A percentile compares a stretch with the other conserved stretches of the same genome.
Evolutionary conservation across 2,113 vertebrate genomes (phyloP).

Genomic region (Sialia sialis): DNA sequence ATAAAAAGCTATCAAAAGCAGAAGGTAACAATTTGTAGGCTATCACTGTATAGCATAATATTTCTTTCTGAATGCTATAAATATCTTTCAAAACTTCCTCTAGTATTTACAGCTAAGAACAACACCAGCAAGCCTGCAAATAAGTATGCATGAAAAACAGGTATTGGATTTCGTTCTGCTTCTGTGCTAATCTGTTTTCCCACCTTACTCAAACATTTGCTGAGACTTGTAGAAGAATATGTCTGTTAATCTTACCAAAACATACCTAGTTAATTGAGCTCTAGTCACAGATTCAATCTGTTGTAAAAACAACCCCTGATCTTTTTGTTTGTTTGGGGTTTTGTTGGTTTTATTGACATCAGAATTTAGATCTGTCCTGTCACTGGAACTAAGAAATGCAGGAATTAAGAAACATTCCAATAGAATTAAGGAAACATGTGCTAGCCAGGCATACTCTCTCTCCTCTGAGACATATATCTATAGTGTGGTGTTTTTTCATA

Average conservation of each 20-base stretch:
- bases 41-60: not conserved
- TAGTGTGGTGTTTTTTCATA: not conserved
- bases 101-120: not conserved
- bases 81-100: not conserved
- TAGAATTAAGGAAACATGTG: not conserved
- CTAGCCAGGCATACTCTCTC: not conserved
- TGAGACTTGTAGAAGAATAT: not conserved
- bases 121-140: not conserved
- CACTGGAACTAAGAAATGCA: not conserved
- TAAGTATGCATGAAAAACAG: not conserved
- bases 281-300: not conserved
- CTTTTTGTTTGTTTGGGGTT: not conserved
- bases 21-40: not conserved
- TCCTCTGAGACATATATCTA: accelerated
- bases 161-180: not conserved
- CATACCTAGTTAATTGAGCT: not conserved
- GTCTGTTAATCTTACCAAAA: not conserved
- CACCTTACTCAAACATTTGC: not conserved
- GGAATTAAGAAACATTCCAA: not conserved
- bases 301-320: not conserved
- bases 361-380: not conserved
- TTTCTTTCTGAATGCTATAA: not conserved
- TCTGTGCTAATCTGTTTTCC: not conserved
- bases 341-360: not conserved
- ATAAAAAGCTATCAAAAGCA: accelerated